Evolutionary conservation across 2,113 vertebrate genomes (phyloP).

Genomic region (Xiphias gladius): DNA sequence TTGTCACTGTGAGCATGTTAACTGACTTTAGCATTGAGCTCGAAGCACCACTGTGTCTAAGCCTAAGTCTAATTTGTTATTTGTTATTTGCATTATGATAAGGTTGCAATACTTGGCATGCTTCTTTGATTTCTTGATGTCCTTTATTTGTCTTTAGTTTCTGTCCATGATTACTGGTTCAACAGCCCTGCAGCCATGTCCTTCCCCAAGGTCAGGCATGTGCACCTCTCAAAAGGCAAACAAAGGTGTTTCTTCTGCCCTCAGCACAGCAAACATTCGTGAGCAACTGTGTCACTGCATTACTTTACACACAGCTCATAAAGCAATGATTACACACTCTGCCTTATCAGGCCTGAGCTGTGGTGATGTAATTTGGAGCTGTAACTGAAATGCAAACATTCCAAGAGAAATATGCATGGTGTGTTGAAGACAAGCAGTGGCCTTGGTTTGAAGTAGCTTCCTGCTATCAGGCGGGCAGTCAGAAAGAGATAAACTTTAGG

Average conservation of each 20-base stretch:
- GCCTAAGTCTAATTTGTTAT: neutral
- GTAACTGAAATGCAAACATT: conserved; percentile 70
- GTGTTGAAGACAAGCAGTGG: conserved; percentile 21
- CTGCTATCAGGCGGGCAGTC: conserved; percentile 17
- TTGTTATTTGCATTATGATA: too few species aligned
- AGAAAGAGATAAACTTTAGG: neutral
- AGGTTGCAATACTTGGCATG: neutral
- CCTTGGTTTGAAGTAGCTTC: neutral
- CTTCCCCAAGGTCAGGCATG: conserved; percentile 33
- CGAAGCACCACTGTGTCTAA: neutral
- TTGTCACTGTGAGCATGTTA: neutral
- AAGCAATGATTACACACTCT: conserved; percentile 66
- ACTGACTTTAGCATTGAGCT: neutral
- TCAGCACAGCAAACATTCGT: conserved; percentile 67
- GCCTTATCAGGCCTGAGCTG: conserved; percentile 57
- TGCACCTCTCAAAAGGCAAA: conserved; percentile 28
- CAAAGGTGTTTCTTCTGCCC: conserved; percentile 33
- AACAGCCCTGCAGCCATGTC: neutral
- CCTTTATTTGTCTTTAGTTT: neutral
- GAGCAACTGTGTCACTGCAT: conserved; percentile 51
- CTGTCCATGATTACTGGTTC: neutral
- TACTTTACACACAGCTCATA: conserved; percentile 61
- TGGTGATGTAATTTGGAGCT: conserved; percentile 70
- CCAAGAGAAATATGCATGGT: conserved; percentile 36
- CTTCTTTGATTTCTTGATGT: neutral